These are phyloP conservation scores for Alouatta caraya DNA, from an alignment of 2,797 vertebrate species.

Conservation along the genomic window DNA sequence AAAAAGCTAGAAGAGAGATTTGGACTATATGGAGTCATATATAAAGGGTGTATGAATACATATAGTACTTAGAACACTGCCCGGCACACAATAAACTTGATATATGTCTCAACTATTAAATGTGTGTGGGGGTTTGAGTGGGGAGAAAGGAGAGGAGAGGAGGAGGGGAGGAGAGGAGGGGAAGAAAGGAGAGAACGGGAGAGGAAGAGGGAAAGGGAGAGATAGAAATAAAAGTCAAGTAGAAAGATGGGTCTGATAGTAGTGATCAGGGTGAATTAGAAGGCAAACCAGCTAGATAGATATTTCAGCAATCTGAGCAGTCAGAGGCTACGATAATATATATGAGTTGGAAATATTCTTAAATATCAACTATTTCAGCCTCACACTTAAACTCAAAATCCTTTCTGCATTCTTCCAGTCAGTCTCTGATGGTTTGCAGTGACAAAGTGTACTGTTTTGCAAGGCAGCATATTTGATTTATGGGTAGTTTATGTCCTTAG, in stretches of 20 bases:
- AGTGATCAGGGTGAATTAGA: not conserved
- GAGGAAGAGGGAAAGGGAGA: too few species aligned
- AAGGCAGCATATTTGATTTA: conserved; percentile 41
- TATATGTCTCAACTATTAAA: not conserved
- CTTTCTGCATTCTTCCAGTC: not conserved
- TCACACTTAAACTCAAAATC: conserved; percentile 26
- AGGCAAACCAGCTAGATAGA: not conserved
- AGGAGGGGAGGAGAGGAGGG: too few species aligned
- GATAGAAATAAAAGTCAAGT: not conserved
- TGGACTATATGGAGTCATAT: not conserved
- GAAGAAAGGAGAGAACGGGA: not conserved
- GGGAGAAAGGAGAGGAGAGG: not conserved
- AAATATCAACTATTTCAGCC: conserved; percentile 43
- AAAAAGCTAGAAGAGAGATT: not conserved
- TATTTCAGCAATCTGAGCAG: conserved; percentile 19
- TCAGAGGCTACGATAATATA: not conserved
- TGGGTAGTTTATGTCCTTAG: conserved; percentile 45
- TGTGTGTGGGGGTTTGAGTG: not conserved
- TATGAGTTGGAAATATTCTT: conserved; percentile 31
- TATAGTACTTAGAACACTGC: not conserved
- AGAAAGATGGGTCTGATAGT: not conserved
- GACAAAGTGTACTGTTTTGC: conserved; percentile 35
- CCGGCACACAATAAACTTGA: not conserved
- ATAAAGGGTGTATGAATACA: not conserved
- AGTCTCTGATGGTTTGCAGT: not conserved